Evolutionary conservation across 2,797 vertebrate species (phyloP), one percentile per base, ranked within the genome.

Genomic region (Calcarius lapponicus): DNA sequence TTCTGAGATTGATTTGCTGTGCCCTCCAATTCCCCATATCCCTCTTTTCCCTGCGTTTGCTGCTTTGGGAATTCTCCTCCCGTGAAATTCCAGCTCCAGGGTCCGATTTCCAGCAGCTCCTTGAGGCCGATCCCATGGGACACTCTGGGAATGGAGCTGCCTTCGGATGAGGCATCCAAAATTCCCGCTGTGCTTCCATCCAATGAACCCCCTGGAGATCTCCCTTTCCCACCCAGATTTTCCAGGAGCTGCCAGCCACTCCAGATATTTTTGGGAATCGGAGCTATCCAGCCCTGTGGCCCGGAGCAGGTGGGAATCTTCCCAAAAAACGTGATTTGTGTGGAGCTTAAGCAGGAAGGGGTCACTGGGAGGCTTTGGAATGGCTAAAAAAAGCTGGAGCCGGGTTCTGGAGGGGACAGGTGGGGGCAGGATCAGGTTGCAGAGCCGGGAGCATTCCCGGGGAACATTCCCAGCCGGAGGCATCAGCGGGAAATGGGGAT

Each of bases 301-400:
- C 34, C 4, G 12, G 51, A 84, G 92, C 97, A 96, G 95, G 95
- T 96, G 96, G 92, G 88, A 50, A 84, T 75, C 82, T 76, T 53
- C 72, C 82, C 72, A 4, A 43, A 85, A 86, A 61, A 29, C 45
- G 0, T 15, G 75, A 8, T 65, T 87, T 72, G 80, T n/a, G 60
- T 9, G 76, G 0, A 7, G 72, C 36, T 66, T 22, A 43, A 71
- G 73, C 21, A 13, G 82, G 38, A 56, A 36, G 56, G 85, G 31
- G 61, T 79, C 85, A 17, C 64, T 47, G 40, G n/a, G 43, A 34
- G 79, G 90, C 79, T 91, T 95, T 90, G 87, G 72, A 90, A 87
- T 56, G 43, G 92, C 97, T 97, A 97, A 97, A 98, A 97, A 97
- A 97, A 97, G 97, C 93, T 12, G 24, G 34, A 73, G 64, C 26